Evolutionary conservation across 2,113 vertebrate species (phyloP).

Genomic region (Zingel zingel): DNA sequence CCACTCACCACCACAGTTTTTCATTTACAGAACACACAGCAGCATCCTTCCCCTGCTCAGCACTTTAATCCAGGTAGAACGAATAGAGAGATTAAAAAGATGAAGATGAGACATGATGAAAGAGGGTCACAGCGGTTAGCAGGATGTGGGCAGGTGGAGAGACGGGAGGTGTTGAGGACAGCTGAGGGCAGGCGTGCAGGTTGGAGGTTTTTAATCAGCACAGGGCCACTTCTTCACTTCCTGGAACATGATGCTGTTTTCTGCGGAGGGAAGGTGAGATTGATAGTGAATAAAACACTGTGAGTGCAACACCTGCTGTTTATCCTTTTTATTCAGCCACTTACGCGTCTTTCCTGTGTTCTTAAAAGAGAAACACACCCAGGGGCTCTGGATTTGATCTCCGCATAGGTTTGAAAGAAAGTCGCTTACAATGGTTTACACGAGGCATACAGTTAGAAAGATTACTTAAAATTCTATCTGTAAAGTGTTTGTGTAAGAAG

Average conservation of each 20-base stretch:
- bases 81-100: constrained; percentile 49
- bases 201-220: constrained; percentile 46
- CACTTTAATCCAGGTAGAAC: constrained; percentile 46
- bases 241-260: constrained; percentile 62
- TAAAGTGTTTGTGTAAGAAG: not conserved
- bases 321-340: constrained; percentile 34
- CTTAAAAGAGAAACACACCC: constrained; percentile 22
- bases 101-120: constrained; percentile 26
- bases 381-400: not conserved
- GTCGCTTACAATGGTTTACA: not conserved
- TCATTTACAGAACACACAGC: constrained; percentile 31
- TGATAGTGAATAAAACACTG: not conserved
- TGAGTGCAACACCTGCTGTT: constrained; percentile 69
- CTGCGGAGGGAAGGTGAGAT: constrained; percentile 40
- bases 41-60: constrained; percentile 23
- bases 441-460: not conserved
- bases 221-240: constrained; percentile 48
- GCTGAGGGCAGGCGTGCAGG: not conserved
- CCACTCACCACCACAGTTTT: constrained; percentile 41
- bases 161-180: not conserved
- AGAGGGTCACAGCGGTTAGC: constrained; percentile 36
- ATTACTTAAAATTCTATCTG: not conserved
- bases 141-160: constrained; percentile 37
- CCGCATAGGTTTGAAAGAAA: not conserved
- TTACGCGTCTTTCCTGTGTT: constrained; percentile 13